A percentile compares a stretch with the other conserved stretches of the same genome.
Conservation (phyloP, 2,888 invertebrate species). For the Stenolophus ochropezus region DNA sequence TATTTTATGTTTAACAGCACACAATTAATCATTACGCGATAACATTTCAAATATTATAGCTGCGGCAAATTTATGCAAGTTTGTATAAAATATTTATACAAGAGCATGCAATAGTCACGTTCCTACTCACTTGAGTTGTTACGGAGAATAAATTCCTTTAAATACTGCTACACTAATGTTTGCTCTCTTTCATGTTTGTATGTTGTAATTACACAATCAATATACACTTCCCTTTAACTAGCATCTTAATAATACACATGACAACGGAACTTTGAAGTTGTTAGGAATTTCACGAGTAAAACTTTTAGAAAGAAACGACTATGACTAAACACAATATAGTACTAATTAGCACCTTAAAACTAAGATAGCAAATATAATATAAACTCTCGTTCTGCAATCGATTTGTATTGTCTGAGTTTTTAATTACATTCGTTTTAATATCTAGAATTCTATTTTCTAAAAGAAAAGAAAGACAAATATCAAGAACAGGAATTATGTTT, state of each 20-base stretch:
- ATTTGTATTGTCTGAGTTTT: no score
- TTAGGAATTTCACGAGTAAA: no score
- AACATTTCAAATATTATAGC: conserved; percentile 40
- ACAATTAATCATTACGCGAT: conserved; percentile 52
- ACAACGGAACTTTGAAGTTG: not conserved
- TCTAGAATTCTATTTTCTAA: no score
- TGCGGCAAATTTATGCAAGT: conserved; percentile 20
- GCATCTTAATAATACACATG: not conserved
- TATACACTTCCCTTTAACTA: not conserved
- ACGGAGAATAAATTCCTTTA: not conserved
- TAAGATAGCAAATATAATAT: no score
- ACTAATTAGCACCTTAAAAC: no score
- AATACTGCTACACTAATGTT: conserved; percentile 11
- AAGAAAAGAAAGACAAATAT: no score
- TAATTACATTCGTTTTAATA: no score
- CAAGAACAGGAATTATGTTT: no score
- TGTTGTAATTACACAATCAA: not conserved
- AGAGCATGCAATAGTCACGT: conserved; percentile 36
- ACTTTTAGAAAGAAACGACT: no score
- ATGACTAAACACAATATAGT: no score
- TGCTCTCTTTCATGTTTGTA: conserved; percentile 15
- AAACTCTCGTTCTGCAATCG: no score
- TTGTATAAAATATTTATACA: conserved; percentile 27
- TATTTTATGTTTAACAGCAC: not conserved
- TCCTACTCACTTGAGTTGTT: not conserved